These are phyloP conservation scores for Meles meles DNA, from an alignment of 2,113 vertebrate species.

Conservation along the genomic window DNA sequence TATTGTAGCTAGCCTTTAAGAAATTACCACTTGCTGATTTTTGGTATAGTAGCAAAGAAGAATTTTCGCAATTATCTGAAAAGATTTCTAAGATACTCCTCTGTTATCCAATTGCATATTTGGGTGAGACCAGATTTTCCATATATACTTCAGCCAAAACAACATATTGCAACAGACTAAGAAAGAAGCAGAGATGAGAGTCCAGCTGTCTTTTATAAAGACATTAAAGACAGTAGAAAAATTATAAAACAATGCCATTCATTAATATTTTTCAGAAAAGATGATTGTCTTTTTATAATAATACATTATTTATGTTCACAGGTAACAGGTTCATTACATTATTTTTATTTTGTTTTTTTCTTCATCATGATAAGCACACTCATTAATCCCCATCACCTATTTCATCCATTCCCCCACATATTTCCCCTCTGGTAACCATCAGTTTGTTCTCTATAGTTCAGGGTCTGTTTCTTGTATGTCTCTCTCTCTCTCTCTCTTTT, in stretches of 20 bases:
- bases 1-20: neutral
- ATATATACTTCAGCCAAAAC: neutral
- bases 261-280: neutral
- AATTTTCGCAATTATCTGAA: neutral
- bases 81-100: neutral
- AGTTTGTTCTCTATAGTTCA: neutral
- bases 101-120: neutral
- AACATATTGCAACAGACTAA: neutral
- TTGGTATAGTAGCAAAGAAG: neutral
- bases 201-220: neutral
- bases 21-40: neutral
- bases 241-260: neutral
- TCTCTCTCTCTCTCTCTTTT: no score
- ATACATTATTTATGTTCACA: neutral
- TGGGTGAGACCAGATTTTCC: neutral
- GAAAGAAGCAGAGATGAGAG: neutral
- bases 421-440: neutral
- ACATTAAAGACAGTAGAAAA: slow-evolving; percentile 1
- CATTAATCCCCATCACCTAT: neutral
- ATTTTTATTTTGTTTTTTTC: neutral
- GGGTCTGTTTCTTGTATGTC: neutral
- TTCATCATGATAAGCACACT: neutral
- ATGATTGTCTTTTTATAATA: neutral
- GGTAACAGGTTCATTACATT: neutral
- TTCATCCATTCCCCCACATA: neutral